Percentiles rank a stretch among this genome's conserved stretches.
Evolutionary conservation across 2,113 vertebrate species (phyloP).

Genomic region (Rana temporaria): DNA sequence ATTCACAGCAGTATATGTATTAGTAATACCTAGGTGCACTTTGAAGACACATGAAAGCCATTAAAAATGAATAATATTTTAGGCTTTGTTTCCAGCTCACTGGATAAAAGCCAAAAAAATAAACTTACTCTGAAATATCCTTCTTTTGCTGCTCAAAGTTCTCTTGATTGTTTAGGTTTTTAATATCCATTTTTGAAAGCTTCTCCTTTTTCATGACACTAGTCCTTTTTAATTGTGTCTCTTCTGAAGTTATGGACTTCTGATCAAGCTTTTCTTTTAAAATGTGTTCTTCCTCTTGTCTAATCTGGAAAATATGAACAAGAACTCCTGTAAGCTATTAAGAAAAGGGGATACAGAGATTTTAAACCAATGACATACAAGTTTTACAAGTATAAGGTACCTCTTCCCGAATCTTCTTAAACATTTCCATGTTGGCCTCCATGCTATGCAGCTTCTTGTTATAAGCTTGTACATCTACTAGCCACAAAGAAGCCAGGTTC

Average conservation of each 20-base stretch:
- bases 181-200: conserved; percentile 41
- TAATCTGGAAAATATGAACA: not conserved
- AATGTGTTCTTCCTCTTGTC: conserved; percentile 39
- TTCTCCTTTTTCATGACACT: conserved; percentile 41
- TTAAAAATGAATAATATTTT: no score
- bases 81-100: no score
- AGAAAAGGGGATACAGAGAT: no score
- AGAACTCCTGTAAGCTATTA: not conserved
- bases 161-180: conserved; percentile 45
- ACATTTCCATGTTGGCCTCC: conserved; percentile 24
- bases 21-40: no score
- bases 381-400: not conserved
- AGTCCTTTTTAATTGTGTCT: conserved; percentile 19
- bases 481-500: conserved; percentile 30
- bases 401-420: conserved; percentile 44
- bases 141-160: conserved; percentile 36
- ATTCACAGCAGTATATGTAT: no score
- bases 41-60: no score
- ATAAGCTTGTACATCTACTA: conserved; percentile 17
- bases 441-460: conserved; percentile 32
- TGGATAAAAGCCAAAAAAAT: not conserved
- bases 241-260: conserved; percentile 18
- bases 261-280: conserved; percentile 38
- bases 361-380: not conserved
- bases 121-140: conserved; percentile 39